These are phyloP conservation scores for Meloe dianella DNA, from an alignment of 2,888 invertebrate species.

Conservation along the genomic window DNA sequence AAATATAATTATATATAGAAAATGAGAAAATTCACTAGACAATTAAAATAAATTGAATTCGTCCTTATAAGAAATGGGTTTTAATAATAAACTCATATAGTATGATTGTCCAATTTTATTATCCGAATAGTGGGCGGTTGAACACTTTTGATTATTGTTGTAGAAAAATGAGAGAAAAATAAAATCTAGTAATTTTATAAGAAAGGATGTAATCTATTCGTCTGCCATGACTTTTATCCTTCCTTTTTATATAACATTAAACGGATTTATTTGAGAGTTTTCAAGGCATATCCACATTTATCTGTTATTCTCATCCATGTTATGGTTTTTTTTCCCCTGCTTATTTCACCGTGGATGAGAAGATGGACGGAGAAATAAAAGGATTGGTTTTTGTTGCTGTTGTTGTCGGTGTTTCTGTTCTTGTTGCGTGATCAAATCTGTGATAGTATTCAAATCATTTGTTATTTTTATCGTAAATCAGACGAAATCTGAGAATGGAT, in stretches of 20 bases:
- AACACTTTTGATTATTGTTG: not conserved
- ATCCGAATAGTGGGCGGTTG: too few species aligned
- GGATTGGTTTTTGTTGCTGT: not conserved
- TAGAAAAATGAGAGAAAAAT: not conserved
- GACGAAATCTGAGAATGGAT: not conserved
- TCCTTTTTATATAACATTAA: conserved; percentile 33
- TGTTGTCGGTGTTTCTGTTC: not conserved
- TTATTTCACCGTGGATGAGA: too few species aligned
- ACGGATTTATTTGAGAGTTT: conserved; percentile 29
- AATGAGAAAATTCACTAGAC: not conserved
- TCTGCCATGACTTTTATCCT: conserved; percentile 22
- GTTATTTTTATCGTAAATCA: not conserved
- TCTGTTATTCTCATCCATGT: not conserved
- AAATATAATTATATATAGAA: too few species aligned
- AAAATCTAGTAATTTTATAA: conserved; percentile 4
- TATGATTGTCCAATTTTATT: too few species aligned
- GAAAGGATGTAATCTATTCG: conserved; percentile 14
- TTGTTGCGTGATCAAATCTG: not conserved
- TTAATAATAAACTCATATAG: too few species aligned
- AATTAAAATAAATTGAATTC: not conserved
- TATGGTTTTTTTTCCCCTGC: not conserved
- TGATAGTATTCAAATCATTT: not conserved
- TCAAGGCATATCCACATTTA: conserved; percentile 4
- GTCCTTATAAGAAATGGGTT: too few species aligned
- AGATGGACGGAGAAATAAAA: not conserved